phyloP scores from a whole-genome alignment of 2,888 invertebrate genomes.

The Galerucella pusilla region DNA sequence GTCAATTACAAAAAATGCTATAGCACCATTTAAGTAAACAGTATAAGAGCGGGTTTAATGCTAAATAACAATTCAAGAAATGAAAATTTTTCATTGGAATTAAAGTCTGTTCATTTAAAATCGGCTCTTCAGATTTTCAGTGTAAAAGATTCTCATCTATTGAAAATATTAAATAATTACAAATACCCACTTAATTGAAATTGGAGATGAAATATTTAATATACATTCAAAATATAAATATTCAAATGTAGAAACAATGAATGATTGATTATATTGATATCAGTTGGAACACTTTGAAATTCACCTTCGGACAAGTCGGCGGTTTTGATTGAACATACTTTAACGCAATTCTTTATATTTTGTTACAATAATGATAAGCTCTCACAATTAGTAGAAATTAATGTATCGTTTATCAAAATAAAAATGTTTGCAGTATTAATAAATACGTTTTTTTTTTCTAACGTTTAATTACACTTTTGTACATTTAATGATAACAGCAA shows the following conservation, averaged over 20 bases:
- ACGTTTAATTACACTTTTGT: slow-evolving; percentile 15
- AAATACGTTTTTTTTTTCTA: background rate
- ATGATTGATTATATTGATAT: too few species aligned
- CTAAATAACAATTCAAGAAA: background rate
- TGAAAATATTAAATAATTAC: too few species aligned
- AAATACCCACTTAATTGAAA: too few species aligned
- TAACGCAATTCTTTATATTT: background rate
- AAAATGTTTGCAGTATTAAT: slow-evolving; percentile 2
- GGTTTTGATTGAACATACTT: background rate
- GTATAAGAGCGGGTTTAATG: background rate
- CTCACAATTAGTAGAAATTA: background rate
- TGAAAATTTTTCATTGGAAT: too few species aligned
- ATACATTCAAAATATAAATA: too few species aligned
- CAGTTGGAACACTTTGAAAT: too few species aligned
- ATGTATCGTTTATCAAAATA: slow-evolving; percentile 1
- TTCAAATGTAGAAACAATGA: too few species aligned
- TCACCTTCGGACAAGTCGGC: background rate
- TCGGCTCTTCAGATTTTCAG: too few species aligned
- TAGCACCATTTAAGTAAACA: slow-evolving; percentile 9
- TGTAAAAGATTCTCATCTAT: too few species aligned
- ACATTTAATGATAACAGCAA: slow-evolving; percentile 19
- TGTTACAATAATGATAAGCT: slow-evolving; percentile 15
- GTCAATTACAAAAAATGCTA: background rate
- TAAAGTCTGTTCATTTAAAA: too few species aligned
- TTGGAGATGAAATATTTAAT: too few species aligned